Conservation (phyloP, 2,888 invertebrate species). For the Athalia cordata region DNA sequence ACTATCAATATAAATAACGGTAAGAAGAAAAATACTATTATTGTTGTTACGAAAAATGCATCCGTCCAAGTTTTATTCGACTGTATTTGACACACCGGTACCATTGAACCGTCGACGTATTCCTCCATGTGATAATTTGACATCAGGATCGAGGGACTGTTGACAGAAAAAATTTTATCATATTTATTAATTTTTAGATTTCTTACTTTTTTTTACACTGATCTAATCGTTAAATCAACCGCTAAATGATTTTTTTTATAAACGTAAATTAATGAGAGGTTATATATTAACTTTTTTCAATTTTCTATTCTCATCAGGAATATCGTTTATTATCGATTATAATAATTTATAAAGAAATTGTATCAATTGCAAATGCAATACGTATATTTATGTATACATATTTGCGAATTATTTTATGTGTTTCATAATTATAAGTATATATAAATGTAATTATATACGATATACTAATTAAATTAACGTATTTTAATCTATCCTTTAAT, state of each 20-base stretch:
- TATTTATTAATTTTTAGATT: neutral
- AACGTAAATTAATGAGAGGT: neutral
- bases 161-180: slow-evolving; percentile 66
- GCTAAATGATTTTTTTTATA: too few relatives aligned
- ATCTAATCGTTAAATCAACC: too few relatives aligned
- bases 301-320: neutral
- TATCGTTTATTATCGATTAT: slow-evolving; percentile 17
- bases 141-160: slow-evolving; percentile 91
- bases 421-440: too few relatives aligned
- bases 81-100: slow-evolving; percentile 87
- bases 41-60: slow-evolving; percentile 86
- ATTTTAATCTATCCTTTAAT: neutral
- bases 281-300: neutral
- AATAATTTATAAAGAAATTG: slow-evolving; percentile 14
- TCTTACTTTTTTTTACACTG: too few relatives aligned
- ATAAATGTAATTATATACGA: too few relatives aligned
- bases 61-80: slow-evolving; percentile 85
- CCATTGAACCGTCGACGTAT: slow-evolving; percentile 82
- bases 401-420: too few relatives aligned
- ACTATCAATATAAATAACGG: slow-evolving; percentile 88
- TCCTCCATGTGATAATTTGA: slow-evolving; percentile 84
- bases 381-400: slow-evolving; percentile 11
- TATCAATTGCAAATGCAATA: slow-evolving; percentile 6
- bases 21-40: slow-evolving; percentile 88
- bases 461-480: too few relatives aligned